A percentile compares a stretch with the other conserved stretches of the same genome.
Evolutionary conservation across 2,888 invertebrate genomes (phyloP).

Genomic region (Philereme transversata): DNA sequence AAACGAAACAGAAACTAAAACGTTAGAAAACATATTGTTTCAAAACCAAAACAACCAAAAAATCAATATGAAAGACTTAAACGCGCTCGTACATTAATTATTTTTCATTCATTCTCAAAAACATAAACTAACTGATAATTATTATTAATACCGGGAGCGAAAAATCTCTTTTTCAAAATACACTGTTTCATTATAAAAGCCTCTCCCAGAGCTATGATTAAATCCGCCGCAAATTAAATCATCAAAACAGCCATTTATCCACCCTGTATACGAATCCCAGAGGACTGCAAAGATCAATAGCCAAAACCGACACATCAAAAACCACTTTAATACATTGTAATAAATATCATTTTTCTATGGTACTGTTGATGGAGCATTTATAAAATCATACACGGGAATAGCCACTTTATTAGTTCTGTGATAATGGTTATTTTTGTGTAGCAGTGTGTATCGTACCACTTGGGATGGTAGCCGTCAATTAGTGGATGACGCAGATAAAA

Average conservation of each 20-base stretch:
- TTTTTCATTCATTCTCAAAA: not conserved
- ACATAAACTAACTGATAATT: not conserved
- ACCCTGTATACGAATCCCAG: constrained; percentile 56
- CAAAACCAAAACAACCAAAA: not conserved
- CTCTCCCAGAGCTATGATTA: constrained; percentile 24
- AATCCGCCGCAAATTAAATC: constrained; percentile 31
- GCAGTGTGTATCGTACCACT: constrained; percentile 33
- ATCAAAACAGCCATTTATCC: constrained; percentile 44
- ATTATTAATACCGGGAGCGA: not conserved
- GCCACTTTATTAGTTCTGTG: constrained; percentile 33
- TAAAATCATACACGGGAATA: constrained; percentile 6
- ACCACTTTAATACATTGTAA: constrained; percentile 36
- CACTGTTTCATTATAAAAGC: constrained; percentile 16
- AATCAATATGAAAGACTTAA: constrained; percentile 24
- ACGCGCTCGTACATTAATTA: constrained; percentile 5
- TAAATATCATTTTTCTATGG: constrained; percentile 42
- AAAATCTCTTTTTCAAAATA: constrained; percentile 4
- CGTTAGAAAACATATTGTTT: no score
- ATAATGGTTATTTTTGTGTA: constrained; percentile 42
- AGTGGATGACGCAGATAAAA: constrained; percentile 53
- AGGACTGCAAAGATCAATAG: constrained; percentile 55
- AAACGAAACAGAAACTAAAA: no score
- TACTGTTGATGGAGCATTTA: constrained; percentile 28
- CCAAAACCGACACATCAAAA: constrained; percentile 39
- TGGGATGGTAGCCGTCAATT: constrained; percentile 60